Base-by-base conservation (phyloP, 1,140 invertebrate species). In the Pinna nobilis region DNA sequence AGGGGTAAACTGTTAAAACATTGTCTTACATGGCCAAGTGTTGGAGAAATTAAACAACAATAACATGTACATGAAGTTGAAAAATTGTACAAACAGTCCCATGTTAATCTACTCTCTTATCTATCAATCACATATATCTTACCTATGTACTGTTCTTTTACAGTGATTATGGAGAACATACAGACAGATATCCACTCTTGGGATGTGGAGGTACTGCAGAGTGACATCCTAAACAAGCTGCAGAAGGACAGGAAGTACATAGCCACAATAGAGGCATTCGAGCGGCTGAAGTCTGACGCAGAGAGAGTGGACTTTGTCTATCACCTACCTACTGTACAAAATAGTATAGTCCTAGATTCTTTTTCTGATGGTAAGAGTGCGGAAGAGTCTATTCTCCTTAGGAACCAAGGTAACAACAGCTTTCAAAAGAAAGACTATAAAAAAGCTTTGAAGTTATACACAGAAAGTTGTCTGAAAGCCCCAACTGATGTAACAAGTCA, bases 361-460 rank as follows among this genome's bases (percentile, higher is more conserved):
- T 67, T 73, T 33, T 81, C 71, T 71, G 69, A 74, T 35, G 44
- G 35, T 41, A 97, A 97, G 88, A 91, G 92, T 86, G 84, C 90
- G 9, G 88, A 92, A 64, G 90, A 91, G 81, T 92, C 95, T 1
- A 87, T 91, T 23, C 86, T 90, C 63, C 86, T 93, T 4, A 95
- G 97, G 87, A 91, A 93, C 57, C 89, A 92, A 69, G 96, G 95
- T 20, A 97, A 97, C 83, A 90, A 91, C 53, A 92, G 91, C 30
- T 97, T 96, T 78, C 93, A 94, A 78, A 92, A 91, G 75, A 93
- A 93, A 64, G 92, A 95, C 80, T 96, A 93, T 90, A 74, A 88
- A n/a, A 92, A 92, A 78, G 94, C 96, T 1, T 88, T 96, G 77
- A 88, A 92, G 28, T 88, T 91, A 5, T 98, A 97, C 87, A 94